phyloP scores from a whole-genome alignment of 2,888 invertebrate genomes.

The Ichneumon xanthorius region DNA sequence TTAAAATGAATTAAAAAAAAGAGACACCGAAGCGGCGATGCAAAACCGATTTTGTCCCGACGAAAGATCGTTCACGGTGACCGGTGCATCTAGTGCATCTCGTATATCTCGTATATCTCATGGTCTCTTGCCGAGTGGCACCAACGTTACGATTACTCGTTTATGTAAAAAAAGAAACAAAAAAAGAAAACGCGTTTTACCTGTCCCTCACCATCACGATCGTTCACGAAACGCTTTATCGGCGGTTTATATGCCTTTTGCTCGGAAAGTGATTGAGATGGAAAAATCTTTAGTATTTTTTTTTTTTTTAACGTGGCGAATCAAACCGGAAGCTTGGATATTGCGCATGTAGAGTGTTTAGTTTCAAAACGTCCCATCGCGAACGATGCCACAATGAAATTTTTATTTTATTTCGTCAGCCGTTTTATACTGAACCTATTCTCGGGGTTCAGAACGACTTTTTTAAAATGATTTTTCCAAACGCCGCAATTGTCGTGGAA shows the following conservation, averaged over 20 bases:
- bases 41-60: neutral
- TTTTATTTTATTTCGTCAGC: neutral
- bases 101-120: neutral
- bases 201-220: neutral
- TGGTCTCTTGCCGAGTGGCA: neutral
- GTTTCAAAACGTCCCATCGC: constrained; percentile 42
- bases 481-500: neutral
- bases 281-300: neutral
- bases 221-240: neutral
- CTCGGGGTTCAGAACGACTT: neutral
- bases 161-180: neutral
- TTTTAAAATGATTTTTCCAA: neutral
- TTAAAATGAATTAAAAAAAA: constrained; percentile 29
- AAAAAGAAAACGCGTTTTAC: neutral
- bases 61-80: neutral
- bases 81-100: neutral
- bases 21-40: constrained; percentile 22
- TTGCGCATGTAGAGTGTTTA: constrained; percentile 39
- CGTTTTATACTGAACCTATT: neutral
- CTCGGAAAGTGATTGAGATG: neutral
- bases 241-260: neutral
- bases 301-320: neutral
- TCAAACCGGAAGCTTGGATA: neutral
- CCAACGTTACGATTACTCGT: constrained; percentile 3
- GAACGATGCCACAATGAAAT: constrained; percentile 29